phyloP scores from a whole-genome alignment of 2,797 vertebrate genomes.

The Eurystomus glaucurus region DNA sequence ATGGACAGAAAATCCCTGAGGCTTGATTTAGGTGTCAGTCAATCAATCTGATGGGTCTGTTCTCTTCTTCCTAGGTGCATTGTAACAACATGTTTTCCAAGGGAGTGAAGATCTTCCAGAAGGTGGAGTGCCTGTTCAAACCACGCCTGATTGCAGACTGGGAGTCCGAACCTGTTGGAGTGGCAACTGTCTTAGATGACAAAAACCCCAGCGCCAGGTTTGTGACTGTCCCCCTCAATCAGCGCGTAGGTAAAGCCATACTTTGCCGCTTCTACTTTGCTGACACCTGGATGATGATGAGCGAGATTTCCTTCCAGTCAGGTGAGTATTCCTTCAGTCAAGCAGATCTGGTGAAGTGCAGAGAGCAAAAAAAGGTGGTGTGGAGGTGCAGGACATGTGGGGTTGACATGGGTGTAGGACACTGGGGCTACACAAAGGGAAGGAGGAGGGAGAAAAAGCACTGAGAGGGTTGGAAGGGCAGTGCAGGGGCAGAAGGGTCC shows the following conservation, averaged over 20 bases:
- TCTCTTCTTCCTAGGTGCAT: constrained; percentile 85
- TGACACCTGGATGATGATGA: constrained; percentile 95
- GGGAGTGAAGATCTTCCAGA: constrained; percentile 92
- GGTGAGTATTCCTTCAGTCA: constrained; percentile 73
- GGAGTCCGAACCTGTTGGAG: constrained; percentile 85
- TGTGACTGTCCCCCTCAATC: constrained; percentile 89
- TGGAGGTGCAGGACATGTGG: fast-evolving
- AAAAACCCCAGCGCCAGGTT: constrained; percentile 92
- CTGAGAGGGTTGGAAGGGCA: neutral
- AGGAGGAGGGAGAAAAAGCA: neutral
- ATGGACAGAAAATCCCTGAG: neutral
- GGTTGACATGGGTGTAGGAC: fast-evolving
- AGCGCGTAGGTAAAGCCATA: constrained; percentile 85
- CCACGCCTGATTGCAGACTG: constrained; percentile 84
- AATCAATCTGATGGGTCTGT: neutral
- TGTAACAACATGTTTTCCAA: constrained; percentile 95
- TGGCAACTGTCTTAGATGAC: constrained; percentile 90
- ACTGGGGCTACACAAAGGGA: fast-evolving
- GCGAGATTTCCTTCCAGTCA: constrained; percentile 93
- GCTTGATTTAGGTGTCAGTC: neutral
- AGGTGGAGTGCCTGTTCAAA: constrained; percentile 90
- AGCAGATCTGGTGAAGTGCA: neutral
- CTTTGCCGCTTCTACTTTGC: constrained; percentile 91
- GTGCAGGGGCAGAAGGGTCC: neutral
- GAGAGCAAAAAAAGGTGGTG: neutral